phyloP scores from a whole-genome alignment of 2,888 invertebrate genomes.

The Stenoptilia bipunctidactyla region DNA sequence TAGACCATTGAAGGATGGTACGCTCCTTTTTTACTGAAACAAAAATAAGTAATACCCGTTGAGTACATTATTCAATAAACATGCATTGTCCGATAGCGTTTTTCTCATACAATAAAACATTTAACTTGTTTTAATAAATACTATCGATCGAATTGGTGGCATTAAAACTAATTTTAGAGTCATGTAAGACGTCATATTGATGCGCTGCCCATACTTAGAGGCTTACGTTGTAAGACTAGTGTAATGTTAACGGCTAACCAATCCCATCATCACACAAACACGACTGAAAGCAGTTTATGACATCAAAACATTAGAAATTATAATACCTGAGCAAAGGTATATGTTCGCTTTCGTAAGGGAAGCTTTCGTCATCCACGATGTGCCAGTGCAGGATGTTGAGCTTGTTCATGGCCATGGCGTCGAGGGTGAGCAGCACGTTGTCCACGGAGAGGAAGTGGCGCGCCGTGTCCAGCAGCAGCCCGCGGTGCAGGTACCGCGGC shows the following conservation, averaged over 20 bases:
- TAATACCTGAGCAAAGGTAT: conserved; percentile 86
- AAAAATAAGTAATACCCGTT: too few relatives aligned
- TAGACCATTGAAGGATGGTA: conserved; percentile 76
- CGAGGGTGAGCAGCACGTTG: conserved; percentile 76
- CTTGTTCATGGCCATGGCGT: conserved; percentile 92
- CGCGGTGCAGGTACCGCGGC: conserved; percentile 86
- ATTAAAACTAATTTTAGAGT: too few relatives aligned
- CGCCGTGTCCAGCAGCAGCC: conserved; percentile 88
- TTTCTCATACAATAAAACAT: background rate
- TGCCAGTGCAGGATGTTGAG: conserved; percentile 97
- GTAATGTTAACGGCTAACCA: too few relatives aligned
- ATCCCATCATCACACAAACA: too few relatives aligned
- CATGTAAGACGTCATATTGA: too few relatives aligned
- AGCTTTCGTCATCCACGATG: conserved; percentile 93
- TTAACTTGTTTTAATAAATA: background rate
- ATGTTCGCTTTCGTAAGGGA: conserved; percentile 84
- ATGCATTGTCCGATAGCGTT: conserved; percentile 15
- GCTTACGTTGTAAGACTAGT: too few relatives aligned
- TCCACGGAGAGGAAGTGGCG: conserved; percentile 83
- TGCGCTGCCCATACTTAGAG: too few relatives aligned
- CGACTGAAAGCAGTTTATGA: too few relatives aligned
- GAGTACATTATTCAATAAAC: too few relatives aligned
- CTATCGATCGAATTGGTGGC: too few relatives aligned
- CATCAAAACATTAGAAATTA: too few relatives aligned
- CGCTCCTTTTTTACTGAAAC: conserved; percentile 74